These are phyloP conservation scores for Blennius ocellaris DNA, from an alignment of 2,113 vertebrate species.

Conservation along the genomic window DNA sequence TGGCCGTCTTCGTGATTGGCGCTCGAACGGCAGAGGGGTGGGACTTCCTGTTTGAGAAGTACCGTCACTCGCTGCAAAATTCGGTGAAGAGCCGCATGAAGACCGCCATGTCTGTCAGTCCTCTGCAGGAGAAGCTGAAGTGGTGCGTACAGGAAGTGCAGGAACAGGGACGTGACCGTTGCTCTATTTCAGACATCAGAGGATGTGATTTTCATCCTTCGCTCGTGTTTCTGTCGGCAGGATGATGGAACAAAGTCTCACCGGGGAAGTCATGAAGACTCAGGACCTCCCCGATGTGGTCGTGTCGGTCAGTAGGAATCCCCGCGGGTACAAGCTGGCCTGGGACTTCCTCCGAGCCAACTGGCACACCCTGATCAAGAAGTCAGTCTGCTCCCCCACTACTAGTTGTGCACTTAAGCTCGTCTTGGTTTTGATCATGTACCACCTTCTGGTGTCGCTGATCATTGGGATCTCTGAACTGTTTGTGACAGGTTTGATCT, in stretches of 20 bases:
- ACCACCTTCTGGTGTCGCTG: too few relatives aligned
- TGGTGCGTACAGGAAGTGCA: conserved; percentile 75
- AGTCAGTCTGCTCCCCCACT: conserved; percentile 80
- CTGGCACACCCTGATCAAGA: conserved; percentile 88
- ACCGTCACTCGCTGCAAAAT: conserved; percentile 81
- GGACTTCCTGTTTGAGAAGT: conserved; percentile 91
- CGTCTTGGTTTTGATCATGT: too few relatives aligned
- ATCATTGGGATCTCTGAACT: neutral
- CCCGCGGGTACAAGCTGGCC: conserved; percentile 83
- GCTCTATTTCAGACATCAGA: neutral
- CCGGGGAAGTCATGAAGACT: conserved; percentile 87
- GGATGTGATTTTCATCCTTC: fast-evolving
- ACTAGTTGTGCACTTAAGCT: too few relatives aligned
- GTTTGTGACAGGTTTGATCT: conserved; percentile 87
- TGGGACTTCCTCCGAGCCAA: conserved; percentile 89
- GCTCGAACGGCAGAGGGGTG: conserved; percentile 87
- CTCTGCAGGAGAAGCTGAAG: conserved; percentile 84
- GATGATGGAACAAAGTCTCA: conserved; percentile 89
- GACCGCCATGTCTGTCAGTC: conserved; percentile 80
- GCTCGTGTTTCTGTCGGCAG: conserved; percentile 61
- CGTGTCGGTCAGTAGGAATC: conserved; percentile 83
- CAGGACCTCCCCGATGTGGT: conserved; percentile 89
- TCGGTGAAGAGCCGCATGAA: conserved; percentile 85
- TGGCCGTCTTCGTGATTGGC: conserved; percentile 87
- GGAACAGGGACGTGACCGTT: fast-evolving